Base-by-base conservation (phyloP, 2,888 invertebrate species). In the Stenolophus ochropezus region DNA sequence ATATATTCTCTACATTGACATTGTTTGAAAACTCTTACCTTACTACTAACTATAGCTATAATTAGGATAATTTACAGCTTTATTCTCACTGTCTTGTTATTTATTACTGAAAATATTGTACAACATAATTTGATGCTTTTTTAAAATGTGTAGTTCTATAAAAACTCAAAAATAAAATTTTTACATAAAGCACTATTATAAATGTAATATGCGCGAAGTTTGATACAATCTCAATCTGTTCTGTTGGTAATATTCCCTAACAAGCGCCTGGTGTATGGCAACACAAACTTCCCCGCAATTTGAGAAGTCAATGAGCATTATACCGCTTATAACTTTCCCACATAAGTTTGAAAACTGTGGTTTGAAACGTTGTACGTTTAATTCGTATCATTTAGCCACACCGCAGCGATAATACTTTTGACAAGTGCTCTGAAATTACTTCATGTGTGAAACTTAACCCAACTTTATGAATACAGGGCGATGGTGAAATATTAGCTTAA, bases 281-380 rank as follows among this genome's bases (percentile, higher is more conserved):
- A 14, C 8, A 16, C 11, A 42, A 42, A 42, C 33, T 42, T 42
- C 33, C 11, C 33, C 11, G 21, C 11, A n/a, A 71, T 49, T 73
- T 47, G 47, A 20, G 6, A 73, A 73, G 49, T 49, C 73, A 49
- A 49, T 73, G 47, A 21, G n/a, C 49, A 20, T 42, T 23, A 61
- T 61, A 73, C 16, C 49, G 23, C 23, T 11, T 47, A 47, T 20
- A 33, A 73, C 73, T 21, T 42, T 5, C 6, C 49, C 49, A 23
- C 21, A 42, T 16, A 18, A 42, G 61, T 61, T 25, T 20, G 20
- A 18, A 21, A 61, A 25, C 61, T 25, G 21, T n/a, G 61, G n/a
- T 16, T 51, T 51, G 11, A 8, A 8, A 21, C n/a, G n/a, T n/a
- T n/a, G n/a, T n/a, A 53, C 51, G 16, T 53, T 14, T 18, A 53